Evolutionary conservation across 1,140 invertebrate species (phyloP).

Genomic region (Drosophila ohnishii): DNA sequence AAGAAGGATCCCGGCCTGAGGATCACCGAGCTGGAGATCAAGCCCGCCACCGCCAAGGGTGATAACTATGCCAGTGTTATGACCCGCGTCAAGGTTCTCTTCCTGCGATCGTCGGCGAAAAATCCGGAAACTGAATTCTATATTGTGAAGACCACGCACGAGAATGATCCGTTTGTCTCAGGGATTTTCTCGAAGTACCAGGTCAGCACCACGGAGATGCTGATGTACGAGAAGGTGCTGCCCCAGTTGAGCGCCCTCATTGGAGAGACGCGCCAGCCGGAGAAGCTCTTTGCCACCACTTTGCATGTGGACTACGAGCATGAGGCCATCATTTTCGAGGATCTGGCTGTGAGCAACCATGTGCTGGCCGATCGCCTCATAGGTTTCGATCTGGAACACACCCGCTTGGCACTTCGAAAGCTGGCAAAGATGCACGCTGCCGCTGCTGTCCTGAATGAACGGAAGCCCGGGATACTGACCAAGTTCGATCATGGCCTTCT

Average conservation of each 20-base stretch:
- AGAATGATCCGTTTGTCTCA: slow-evolving; percentile 60
- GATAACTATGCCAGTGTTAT: slow-evolving; percentile 47
- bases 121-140: slow-evolving; percentile 44
- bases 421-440: slow-evolving; percentile 85
- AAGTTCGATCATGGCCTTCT: slow-evolving; percentile 70
- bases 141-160: slow-evolving; percentile 76
- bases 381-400: slow-evolving; percentile 84
- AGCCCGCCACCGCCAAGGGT: slow-evolving; percentile 76
- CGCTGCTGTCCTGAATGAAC: slow-evolving; percentile 75
- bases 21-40: slow-evolving; percentile 55
- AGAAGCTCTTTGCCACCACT: slow-evolving; percentile 73
- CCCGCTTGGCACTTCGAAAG: slow-evolving; percentile 83
- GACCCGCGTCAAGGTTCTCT: slow-evolving; percentile 66
- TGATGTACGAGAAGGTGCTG: slow-evolving; percentile 76
- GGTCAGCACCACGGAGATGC: slow-evolving; percentile 69
- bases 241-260: slow-evolving; percentile 60
- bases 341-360: slow-evolving; percentile 84
- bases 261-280: slow-evolving; percentile 44
- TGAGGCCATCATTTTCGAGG: slow-evolving; percentile 84
- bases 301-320: slow-evolving; percentile 75
- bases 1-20: slow-evolving; percentile 58
- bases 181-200: slow-evolving; percentile 66
- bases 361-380: slow-evolving; percentile 84
- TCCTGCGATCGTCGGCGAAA: slow-evolving; percentile 26
- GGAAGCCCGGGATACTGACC: slow-evolving; percentile 47